Conservation (phyloP, 2,888 invertebrate species). For the Chaetogeoica ovagalla region DNA sequence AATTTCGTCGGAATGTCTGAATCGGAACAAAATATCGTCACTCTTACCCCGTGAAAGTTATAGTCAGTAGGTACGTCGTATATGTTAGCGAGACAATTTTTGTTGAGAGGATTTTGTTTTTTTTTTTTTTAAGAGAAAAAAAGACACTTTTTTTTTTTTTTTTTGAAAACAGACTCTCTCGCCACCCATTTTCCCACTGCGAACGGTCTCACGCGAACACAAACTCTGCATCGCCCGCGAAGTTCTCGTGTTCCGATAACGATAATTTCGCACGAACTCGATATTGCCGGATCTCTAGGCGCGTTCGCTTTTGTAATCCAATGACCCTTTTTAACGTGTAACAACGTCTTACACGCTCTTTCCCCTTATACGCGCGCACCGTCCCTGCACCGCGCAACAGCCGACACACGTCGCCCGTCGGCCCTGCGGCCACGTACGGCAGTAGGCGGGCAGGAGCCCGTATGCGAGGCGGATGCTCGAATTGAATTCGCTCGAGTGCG, state of each 20-base stretch:
- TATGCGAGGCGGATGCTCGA: constrained; percentile 34
- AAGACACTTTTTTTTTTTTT: too few species aligned
- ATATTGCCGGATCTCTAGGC: constrained; percentile 10
- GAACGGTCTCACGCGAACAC: too few species aligned
- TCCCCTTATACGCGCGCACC: background rate
- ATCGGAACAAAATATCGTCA: too few species aligned
- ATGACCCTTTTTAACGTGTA: constrained; percentile 46
- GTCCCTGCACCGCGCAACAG: background rate
- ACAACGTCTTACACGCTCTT: constrained; percentile 44
- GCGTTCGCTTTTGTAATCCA: constrained; percentile 48
- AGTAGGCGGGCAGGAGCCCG: constrained; percentile 6
- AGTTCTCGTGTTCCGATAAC: background rate
- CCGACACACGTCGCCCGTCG: background rate
- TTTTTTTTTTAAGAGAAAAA: too few species aligned
- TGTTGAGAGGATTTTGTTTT: too few species aligned
- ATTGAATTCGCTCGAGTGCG: constrained; percentile 52
- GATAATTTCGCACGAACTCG: constrained; percentile 20
- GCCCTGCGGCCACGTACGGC: background rate
- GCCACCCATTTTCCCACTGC: too few species aligned
- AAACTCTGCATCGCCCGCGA: too few species aligned
- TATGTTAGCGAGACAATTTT: too few species aligned
- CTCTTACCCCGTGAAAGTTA: too few species aligned
- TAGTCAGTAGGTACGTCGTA: too few species aligned
- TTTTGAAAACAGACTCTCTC: too few species aligned
- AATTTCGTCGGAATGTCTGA: too few species aligned